Evolutionary conservation across 1,140 invertebrate genomes (phyloP).

Genomic region (Diachasma alloeum): DNA sequence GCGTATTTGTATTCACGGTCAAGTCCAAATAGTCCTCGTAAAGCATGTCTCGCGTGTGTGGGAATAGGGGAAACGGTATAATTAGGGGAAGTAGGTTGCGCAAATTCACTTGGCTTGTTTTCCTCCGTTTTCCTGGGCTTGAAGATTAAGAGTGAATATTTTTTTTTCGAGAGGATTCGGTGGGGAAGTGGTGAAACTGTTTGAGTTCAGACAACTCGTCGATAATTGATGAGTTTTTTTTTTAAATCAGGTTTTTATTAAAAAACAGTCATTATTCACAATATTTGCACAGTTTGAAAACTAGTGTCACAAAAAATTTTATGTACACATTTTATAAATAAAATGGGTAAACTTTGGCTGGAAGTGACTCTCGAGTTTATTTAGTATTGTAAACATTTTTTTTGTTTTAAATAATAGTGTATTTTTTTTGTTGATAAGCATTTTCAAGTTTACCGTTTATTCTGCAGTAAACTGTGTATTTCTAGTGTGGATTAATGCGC

Average conservation of each 20-base stretch:
- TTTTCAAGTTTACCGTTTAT: too few relatives aligned
- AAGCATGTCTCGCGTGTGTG: background rate
- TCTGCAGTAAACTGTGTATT: too few relatives aligned
- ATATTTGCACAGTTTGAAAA: too few relatives aligned
- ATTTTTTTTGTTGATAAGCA: too few relatives aligned
- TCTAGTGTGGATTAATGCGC: too few relatives aligned
- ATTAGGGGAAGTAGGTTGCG: conserved; percentile 1
- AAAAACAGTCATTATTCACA: too few relatives aligned
- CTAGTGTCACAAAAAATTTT: too few relatives aligned
- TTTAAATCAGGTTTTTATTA: background rate
- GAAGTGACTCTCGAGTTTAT: too few relatives aligned
- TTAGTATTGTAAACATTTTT: too few relatives aligned
- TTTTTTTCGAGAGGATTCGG: background rate
- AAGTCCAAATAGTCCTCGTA: conserved; percentile 1
- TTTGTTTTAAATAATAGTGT: too few relatives aligned
- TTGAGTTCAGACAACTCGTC: background rate
- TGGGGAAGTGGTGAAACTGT: background rate
- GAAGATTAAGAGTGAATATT: background rate
- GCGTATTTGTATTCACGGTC: background rate
- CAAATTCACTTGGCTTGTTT: background rate
- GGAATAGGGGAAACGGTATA: background rate
- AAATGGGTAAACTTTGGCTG: too few relatives aligned
- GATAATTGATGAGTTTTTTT: background rate
- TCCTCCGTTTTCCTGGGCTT: background rate
- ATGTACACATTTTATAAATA: too few relatives aligned